Base-by-base conservation (phyloP, 2,797 vertebrate genomes). In the Tapera naevia region DNA sequence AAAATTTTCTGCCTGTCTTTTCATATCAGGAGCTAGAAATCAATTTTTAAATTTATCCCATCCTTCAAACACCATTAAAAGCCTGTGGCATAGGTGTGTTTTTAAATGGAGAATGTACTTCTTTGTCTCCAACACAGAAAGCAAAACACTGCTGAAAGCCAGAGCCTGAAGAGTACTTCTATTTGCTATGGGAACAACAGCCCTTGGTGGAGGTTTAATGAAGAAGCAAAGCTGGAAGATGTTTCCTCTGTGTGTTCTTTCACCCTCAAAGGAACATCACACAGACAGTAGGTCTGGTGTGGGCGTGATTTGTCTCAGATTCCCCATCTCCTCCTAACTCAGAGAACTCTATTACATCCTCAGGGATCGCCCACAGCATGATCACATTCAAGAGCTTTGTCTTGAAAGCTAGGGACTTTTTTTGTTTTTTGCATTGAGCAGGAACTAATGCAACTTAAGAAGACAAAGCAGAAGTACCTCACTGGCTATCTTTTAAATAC, bases 361-460 rank as follows among this genome's bases (percentile, higher is more conserved):
- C n/a, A 30, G 25, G 51, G 28, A 82, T 58, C 1, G 2, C 57
- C 22, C 0, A 0, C 1, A 0, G 7, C 46, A 60, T 5, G 30
- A 27, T 60, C 35, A 11, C 9, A 5, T 79, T 79, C 32, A 70
- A 69, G 61, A 78, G 17, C 32, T 69, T 72, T 78, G 39, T 81
- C 28, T 60, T 81, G 71, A 81, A 81, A 81, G 17, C 65, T 39
- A 39, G 3, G n/a, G 25, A n/a, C n/a, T n/a, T n/a, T n/a, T 43
- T 60, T 86, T 80, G 92, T 62, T 28, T 50, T 67, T 83, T 65
- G n/a, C 21, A 25, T 12, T 48, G 6, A 93, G 18, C 27, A 69
- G 15, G 13, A 91, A 46, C 2, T 4, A 30, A 27, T 66, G 33
- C 30, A 76, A 28, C 4, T 72, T 84, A 62, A 61, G 65, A 60